Percentiles rank a stretch among this genome's conserved stretches.
Evolutionary conservation across 2,797 vertebrate genomes (phyloP).

Genomic region (Micropoecilia bifurca): DNA sequence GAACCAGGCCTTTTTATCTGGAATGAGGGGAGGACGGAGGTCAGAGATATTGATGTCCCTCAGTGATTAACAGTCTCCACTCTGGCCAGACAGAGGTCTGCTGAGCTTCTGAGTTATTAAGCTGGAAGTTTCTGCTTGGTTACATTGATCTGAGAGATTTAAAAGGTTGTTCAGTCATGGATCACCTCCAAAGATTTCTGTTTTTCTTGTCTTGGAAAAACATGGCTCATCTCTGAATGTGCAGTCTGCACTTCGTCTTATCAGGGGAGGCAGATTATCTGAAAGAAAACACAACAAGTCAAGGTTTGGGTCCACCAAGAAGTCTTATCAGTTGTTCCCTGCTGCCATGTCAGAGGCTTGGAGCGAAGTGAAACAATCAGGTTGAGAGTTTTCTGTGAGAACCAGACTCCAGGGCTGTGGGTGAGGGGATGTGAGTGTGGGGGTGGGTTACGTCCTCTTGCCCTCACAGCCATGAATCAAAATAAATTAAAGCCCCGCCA

Average conservation of each 20-base stretch:
- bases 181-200: conserved; percentile 30
- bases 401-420: conserved; percentile 24
- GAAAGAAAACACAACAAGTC: conserved; percentile 3
- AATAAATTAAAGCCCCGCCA: conserved; percentile 65
- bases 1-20: conserved; percentile 41
- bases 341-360: conserved; percentile 28
- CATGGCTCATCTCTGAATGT: conserved; percentile 10
- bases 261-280: conserved; percentile 42
- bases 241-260: conserved; percentile 32
- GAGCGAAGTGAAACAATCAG: conserved; percentile 20
- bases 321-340: conserved; percentile 39
- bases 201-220: conserved; percentile 32
- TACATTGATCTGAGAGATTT: conserved; percentile 36
- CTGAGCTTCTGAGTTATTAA: conserved; percentile 13
- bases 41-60: conserved; percentile 53
- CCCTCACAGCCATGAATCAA: conserved; percentile 66
- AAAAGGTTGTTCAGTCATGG: not conserved
- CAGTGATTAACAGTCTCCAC: conserved; percentile 59
- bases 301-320: conserved; percentile 14
- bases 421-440: conserved; percentile 16
- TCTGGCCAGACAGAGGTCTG: conserved; percentile 6
- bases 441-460: conserved; percentile 28
- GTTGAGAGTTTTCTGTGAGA: conserved; percentile 43
- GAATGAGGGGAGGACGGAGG: conserved; percentile 26
- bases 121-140: conserved; percentile 38